Evolutionary conservation across 2,113 vertebrate genomes (phyloP), one percentile per base, ranked within the genome.

Genomic region (Lipophrys pholis): DNA sequence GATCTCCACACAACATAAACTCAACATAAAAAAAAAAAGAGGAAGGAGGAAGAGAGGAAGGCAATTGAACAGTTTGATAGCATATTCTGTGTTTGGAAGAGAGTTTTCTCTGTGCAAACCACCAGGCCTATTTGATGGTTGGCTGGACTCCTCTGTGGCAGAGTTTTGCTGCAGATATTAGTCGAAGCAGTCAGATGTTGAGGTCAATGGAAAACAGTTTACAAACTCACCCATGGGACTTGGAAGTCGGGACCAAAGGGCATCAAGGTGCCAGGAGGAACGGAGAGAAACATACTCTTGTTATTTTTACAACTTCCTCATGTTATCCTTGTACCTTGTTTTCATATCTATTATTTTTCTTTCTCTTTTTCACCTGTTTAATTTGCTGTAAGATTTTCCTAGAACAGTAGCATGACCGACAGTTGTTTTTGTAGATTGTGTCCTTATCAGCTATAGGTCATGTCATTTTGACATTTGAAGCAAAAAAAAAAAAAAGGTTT

Each of bases 181-280:
- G 54, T 74, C 71, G 85, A 30, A 21, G 41, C 46, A 72, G 70
- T 76, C 62, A 78, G 21, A 78, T 68, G 78, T 77, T 81, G 36
- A 77, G 72, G 65, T 73, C 70, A 69, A 41, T 42, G 35, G 48
- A 55, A 73, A 77, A 50, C 57, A 50, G 60, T 86, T 86, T 78
- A 85, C 49, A 70, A 70, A 78, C 43, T 64, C 43, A 78, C 54
- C 56, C 46, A 39, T 41, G 15, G 21, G 21, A 49, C 65, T 50
- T 0, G n/a, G 3, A 30, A 63, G 73, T 85, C 70, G 66, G 69
- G 50, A 73, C 48, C 15, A 11, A 40, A 64, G 73, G 52, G 45
- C 62, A 81, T n/a, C 30, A 10, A 51, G 39, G 12, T 41, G 17
- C 12, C 35, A 35, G 72, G 40, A 64, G 60, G 64, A 73, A 21